Evolutionary conservation across 2,113 vertebrate genomes (phyloP).

Genomic region (Bucco capensis): DNA sequence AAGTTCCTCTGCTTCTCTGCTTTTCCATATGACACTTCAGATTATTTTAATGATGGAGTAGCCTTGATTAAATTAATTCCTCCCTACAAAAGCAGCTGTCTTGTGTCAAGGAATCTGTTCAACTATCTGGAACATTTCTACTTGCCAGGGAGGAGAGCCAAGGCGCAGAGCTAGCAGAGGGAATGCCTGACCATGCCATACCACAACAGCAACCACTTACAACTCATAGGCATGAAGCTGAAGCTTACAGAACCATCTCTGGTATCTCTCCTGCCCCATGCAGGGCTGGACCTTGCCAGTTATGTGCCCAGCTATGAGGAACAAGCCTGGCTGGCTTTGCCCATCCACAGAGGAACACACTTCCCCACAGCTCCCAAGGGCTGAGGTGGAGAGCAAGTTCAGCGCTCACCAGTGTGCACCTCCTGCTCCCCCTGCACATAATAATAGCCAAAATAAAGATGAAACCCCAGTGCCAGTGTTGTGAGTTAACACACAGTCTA

Average conservation of each 20-base stretch:
- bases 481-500: fast-evolving
- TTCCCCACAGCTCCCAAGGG: neutral
- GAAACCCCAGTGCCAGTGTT: fast-evolving
- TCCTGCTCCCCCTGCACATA: neutral
- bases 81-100: constrained; percentile 23
- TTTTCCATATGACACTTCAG: constrained; percentile 9
- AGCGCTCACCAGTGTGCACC: fast-evolving
- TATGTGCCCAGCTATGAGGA: neutral
- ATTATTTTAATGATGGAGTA: constrained; percentile 37
- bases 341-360: fast-evolving
- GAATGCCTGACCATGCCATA: neutral
- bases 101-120: constrained; percentile 47
- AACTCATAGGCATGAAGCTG: neutral
- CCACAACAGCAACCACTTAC: neutral
- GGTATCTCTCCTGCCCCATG: neutral
- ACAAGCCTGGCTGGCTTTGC: neutral
- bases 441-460: neutral
- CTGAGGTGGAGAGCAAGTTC: neutral
- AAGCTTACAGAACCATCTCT: fast-evolving
- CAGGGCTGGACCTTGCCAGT: neutral
- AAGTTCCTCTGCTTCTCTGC: neutral
- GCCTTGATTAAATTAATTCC: constrained; percentile 45
- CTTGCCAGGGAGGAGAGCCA: constrained; percentile 25
- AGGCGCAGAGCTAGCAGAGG: neutral
- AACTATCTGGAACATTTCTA: neutral